Evolutionary conservation across 2,113 vertebrate genomes (phyloP), one percentile per base, ranked within the genome.

Genomic region (Chloroceryle aenea): DNA sequence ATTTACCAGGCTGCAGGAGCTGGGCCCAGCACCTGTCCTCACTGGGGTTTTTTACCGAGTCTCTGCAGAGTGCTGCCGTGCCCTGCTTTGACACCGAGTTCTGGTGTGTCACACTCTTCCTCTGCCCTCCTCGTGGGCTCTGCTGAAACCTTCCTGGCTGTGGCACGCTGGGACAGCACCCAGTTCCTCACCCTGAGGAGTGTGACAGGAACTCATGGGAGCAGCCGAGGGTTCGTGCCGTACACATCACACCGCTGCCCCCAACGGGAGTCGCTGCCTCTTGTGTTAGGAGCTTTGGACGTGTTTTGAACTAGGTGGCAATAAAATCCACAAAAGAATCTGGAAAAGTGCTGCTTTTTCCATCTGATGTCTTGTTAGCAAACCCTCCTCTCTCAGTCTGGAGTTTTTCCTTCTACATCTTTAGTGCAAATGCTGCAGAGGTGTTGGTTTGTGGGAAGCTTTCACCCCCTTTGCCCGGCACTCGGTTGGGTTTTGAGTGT

Each of bases 11-110:
- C 56, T 87, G 47, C 69, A 29, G 89, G 38, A 77, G 88, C 48
- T 42, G 29, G 86, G 69, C 82, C 30, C 8, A 0, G 40, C 19
- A 42, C 64, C 45, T 74, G 95, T 78, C 95, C 93, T 95, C 82
- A 7, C 87, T 85, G 92, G 66, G 45, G 7, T 66, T 61, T 77
- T 64, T 67, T 80, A 95, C 81, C 69, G n/a, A 81, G 85, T 63
- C 63, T 77, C 2, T 59, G 88, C 53, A 55, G 77, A 59, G 61
- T 19, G 77, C 12, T 89, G 64, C 19, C 55, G 56, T 64, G 85
- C 32, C 88, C 91, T 91, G 85, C 38, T 87, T 91, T 1, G 56
- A 75, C 40, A 6, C 19, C 1, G 0, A 29, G 32, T 4, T 55
- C 27, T n/a, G 23, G 15, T 20, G 13, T 56, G 50, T 62, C 42